Evolutionary conservation across 2,113 vertebrate genomes (phyloP).

Genomic region (Azemiops feae): DNA sequence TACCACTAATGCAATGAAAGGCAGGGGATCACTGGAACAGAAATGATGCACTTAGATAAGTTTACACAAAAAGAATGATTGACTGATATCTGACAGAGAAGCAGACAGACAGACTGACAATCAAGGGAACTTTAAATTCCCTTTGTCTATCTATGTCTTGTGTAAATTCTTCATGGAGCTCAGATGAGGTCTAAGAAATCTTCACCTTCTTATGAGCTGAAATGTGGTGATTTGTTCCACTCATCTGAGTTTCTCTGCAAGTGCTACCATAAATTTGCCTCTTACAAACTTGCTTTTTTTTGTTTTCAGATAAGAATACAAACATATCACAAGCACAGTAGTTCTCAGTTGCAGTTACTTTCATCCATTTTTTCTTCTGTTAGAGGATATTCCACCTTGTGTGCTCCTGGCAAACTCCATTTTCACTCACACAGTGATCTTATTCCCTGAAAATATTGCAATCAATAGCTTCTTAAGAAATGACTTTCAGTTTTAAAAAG

Average conservation of each 20-base stretch:
- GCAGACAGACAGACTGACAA: background rate
- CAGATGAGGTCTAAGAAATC: background rate
- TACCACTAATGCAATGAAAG: background rate
- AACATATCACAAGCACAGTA: background rate
- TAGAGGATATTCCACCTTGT: background rate
- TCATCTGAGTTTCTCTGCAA: background rate
- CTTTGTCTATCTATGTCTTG: background rate
- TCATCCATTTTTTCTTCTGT: background rate
- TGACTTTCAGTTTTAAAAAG: too few species aligned
- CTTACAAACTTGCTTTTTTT: background rate
- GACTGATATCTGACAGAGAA: background rate
- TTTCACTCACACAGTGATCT: background rate
- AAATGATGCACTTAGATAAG: background rate
- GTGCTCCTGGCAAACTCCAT: background rate
- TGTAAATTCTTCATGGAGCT: background rate
- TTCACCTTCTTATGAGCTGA: background rate
- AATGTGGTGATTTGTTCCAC: background rate
- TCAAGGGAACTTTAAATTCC: background rate
- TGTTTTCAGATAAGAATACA: background rate
- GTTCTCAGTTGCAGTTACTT: background rate
- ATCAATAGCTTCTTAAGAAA: too few species aligned
- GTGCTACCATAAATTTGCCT: background rate
- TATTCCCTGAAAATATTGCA: too few species aligned
- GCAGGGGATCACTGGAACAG: background rate
- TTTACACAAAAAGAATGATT: background rate